phyloP scores from a whole-genome alignment of 2,113 vertebrate species.

The Zosterops lateralis region DNA sequence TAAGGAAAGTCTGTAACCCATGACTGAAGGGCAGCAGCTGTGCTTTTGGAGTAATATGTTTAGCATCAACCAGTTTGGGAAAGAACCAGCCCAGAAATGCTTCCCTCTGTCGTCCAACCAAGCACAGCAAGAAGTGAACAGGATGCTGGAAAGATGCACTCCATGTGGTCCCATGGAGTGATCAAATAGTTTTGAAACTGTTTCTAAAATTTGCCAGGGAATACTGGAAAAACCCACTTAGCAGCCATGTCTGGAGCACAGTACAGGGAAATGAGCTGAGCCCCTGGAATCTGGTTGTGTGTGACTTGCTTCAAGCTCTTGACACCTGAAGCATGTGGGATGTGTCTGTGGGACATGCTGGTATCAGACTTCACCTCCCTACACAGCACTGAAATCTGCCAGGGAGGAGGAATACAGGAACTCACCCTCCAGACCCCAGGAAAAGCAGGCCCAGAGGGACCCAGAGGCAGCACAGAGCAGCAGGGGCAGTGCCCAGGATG shows the following conservation, averaged over 20 bases:
- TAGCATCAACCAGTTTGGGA: neutral
- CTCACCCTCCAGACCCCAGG: neutral
- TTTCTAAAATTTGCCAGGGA: neutral
- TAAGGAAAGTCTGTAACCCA: neutral
- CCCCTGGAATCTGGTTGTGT: neutral
- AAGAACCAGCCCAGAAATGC: neutral
- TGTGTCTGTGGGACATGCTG: accelerated
- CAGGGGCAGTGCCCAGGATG: neutral
- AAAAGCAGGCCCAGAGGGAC: neutral
- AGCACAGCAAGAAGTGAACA: neutral
- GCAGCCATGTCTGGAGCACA: neutral
- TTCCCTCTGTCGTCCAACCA: neutral
- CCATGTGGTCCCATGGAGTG: neutral
- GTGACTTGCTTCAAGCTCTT: neutral
- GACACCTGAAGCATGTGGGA: neutral
- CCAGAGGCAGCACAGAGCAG: neutral
- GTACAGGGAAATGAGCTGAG: neutral
- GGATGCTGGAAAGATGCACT: neutral
- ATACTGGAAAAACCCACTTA: neutral
- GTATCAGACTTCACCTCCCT: neutral
- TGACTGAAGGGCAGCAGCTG: neutral
- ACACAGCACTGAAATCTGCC: accelerated
- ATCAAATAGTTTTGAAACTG: neutral
- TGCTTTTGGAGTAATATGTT: neutral
- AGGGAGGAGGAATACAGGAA: neutral